phyloP scores from a whole-genome alignment of 2,113 vertebrate species.

The Ptilorrhoa leucosticta region DNA sequence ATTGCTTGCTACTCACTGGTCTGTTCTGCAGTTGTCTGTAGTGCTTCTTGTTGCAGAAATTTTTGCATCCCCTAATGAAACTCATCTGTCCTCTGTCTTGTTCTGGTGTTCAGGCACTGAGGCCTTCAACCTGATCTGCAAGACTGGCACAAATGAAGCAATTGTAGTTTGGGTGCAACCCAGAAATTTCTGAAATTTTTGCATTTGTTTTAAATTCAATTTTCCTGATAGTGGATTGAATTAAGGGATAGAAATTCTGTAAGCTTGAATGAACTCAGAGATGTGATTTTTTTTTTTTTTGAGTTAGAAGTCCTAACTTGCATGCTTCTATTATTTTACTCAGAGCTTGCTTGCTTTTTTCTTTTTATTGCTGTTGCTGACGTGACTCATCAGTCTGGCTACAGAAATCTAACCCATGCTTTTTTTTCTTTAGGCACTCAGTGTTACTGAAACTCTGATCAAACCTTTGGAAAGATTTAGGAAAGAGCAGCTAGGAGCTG shows the following conservation, averaged over 20 bases:
- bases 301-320: neutral
- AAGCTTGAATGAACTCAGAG: neutral
- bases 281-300: neutral
- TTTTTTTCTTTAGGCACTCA: conserved; percentile 81
- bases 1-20: neutral
- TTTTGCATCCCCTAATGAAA: neutral
- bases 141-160: neutral
- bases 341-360: neutral
- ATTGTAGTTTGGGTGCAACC: neutral
- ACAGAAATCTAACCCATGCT: conserved; percentile 39
- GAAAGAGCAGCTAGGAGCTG: conserved; percentile 92
- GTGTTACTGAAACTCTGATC: conserved; percentile 96
- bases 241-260: neutral
- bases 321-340: neutral
- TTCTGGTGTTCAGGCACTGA: neutral
- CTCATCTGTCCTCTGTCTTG: neutral
- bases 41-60: neutral
- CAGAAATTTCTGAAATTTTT: neutral
- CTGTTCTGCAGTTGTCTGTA: neutral
- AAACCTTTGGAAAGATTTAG: conserved; percentile 97
- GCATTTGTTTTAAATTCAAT: neutral
- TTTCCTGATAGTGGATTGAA: neutral
- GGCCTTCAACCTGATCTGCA: neutral
- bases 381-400: neutral
- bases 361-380: neutral